A percentile compares a stretch with the other conserved stretches of the same genome.
Evolutionary conservation across 1,140 invertebrate genomes (phyloP).

Genomic region (Ericerus pela): DNA sequence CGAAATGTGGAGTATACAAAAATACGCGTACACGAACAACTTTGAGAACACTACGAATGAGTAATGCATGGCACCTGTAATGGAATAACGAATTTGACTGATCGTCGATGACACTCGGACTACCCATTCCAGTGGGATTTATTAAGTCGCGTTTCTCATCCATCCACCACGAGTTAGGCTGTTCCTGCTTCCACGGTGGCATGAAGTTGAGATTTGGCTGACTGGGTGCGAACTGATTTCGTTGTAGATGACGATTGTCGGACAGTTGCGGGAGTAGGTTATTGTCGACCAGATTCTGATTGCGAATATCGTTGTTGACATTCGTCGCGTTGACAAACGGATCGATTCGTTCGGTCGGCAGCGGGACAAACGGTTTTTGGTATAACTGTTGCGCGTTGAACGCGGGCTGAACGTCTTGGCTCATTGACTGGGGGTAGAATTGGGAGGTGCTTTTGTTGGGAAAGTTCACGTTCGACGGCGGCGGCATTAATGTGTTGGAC

Average conservation of each 20-base stretch:
- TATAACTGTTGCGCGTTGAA: background rate
- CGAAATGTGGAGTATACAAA: no score
- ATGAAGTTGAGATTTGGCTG: background rate
- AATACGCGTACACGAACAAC: no score
- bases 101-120: background rate
- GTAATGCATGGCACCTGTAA: background rate
- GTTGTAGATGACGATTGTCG: background rate
- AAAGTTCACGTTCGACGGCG: background rate
- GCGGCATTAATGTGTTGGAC: background rate
- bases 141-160: background rate
- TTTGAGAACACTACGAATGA: background rate
- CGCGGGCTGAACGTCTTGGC: background rate
- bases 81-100: background rate
- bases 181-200: constrained; percentile 2
- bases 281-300: background rate
- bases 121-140: background rate
- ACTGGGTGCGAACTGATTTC: background rate
- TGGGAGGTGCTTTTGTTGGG: background rate
- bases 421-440: background rate
- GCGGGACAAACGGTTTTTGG: background rate
- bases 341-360: background rate
- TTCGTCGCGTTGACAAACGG: background rate
- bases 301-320: background rate
- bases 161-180: background rate
- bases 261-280: background rate